These are phyloP conservation scores for Drosophila kokeensis DNA, from an alignment of 2,888 invertebrate genomes.

Conservation along the genomic window DNA sequence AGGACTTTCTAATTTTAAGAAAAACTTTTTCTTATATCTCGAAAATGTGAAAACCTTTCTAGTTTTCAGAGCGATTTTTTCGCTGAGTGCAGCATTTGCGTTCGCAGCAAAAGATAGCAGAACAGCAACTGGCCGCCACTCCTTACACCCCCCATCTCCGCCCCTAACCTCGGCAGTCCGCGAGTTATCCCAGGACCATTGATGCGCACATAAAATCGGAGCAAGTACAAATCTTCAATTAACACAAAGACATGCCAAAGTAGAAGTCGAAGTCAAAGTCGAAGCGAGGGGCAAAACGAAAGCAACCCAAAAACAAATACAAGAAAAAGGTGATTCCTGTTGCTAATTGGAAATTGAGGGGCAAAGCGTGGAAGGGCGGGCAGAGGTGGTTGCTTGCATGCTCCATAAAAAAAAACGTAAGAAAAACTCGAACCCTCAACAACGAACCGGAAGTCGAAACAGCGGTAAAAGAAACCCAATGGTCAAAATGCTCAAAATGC, in stretches of 20 bases:
- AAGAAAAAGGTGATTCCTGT: conserved; percentile 74
- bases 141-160: not conserved
- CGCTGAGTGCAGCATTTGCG: not conserved
- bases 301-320: conserved; percentile 6
- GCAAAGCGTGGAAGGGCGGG: not conserved
- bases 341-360: conserved; percentile 79
- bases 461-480: conserved; percentile 4
- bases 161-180: too few species aligned
- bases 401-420: conserved; percentile 10
- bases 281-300: conserved; percentile 19
- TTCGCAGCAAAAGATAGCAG: conserved; percentile 25
- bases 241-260: conserved; percentile 56
- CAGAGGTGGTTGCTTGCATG: not conserved
- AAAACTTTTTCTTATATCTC: not conserved
- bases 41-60: not conserved
- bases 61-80: not conserved
- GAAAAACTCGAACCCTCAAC: conserved; percentile 15
- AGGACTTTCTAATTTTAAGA: too few species aligned
- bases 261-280: too few species aligned
- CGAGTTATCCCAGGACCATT: conserved; percentile 51
- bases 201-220: conserved; percentile 68
- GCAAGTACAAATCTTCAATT: conserved; percentile 76
- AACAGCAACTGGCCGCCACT: conserved; percentile 9
- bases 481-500: not conserved
- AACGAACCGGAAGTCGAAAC: conserved; percentile 56